Evolutionary conservation across 1,140 invertebrate species (phyloP).

Genomic region (Nymphalis io): DNA sequence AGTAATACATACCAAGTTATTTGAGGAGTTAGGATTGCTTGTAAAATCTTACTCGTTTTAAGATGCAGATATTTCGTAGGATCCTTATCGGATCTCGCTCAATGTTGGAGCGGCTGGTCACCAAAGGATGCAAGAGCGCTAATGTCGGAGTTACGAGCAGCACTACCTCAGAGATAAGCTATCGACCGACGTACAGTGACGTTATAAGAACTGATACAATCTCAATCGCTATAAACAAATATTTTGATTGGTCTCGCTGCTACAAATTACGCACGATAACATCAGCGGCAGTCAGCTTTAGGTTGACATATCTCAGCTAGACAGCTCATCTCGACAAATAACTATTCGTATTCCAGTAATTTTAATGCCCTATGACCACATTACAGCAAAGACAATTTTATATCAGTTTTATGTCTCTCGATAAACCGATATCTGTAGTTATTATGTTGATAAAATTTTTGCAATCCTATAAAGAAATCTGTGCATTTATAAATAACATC

Average conservation of each 20-base stretch:
- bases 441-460: slow-evolving; percentile 70
- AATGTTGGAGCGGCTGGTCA: slow-evolving; percentile 15
- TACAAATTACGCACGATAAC: slow-evolving; percentile 68
- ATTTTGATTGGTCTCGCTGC: slow-evolving; percentile 66
- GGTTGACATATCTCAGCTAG: slow-evolving; percentile 7
- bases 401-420: slow-evolving; percentile 67
- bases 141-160: slow-evolving; percentile 51
- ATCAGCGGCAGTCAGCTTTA: slow-evolving; percentile 41
- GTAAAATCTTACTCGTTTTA: slow-evolving; percentile 27
- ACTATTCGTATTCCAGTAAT: slow-evolving; percentile 30
- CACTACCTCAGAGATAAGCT: slow-evolving; percentile 51
- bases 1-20: neutral
- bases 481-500: slow-evolving; percentile 48
- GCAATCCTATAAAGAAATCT: slow-evolving; percentile 60
- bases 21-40: slow-evolving; percentile 15
- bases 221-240: slow-evolving; percentile 66
- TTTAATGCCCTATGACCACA: slow-evolving; percentile 41
- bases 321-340: slow-evolving; percentile 19
- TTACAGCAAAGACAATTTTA: slow-evolving; percentile 53
- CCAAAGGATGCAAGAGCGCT: slow-evolving; percentile 42
- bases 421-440: slow-evolving; percentile 68
- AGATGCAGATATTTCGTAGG: slow-evolving; percentile 18
- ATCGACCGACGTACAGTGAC: slow-evolving; percentile 53
- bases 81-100: slow-evolving; percentile 27
- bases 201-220: slow-evolving; percentile 62